A percentile compares a stretch with the other conserved stretches of the same genome.
Conservation (phyloP, 2,888 invertebrate species). For the Drosophila robusta region DNA sequence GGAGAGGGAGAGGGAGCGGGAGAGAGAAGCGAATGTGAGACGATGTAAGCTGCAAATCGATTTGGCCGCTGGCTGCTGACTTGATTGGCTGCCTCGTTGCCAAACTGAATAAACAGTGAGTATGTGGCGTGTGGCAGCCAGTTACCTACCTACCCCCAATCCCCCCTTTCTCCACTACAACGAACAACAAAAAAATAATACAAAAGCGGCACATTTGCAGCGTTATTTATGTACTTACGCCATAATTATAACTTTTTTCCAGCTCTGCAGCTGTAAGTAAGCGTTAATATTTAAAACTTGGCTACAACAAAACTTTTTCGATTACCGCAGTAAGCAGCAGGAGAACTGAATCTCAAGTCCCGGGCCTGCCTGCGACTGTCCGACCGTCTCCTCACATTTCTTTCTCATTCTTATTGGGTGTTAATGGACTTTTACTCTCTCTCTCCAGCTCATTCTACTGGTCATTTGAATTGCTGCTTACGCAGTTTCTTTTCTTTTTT, state of each 20-base stretch:
- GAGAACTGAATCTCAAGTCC: conserved; percentile 31
- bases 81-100: conserved; percentile 49
- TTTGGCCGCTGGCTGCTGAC: conserved; percentile 73
- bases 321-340: conserved; percentile 62
- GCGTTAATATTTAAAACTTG: conserved; percentile 80
- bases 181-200: background rate
- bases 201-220: conserved; percentile 51
- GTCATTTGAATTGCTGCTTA: conserved; percentile 79
- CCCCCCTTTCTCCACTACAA: background rate
- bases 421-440: conserved; percentile 68
- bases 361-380: conserved; percentile 18
- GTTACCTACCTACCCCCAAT: background rate
- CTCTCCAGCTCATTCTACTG: conserved; percentile 32
- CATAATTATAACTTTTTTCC: conserved; percentile 75
- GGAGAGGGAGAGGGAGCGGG: too few species aligned
- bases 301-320: conserved; percentile 75
- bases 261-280: conserved; percentile 73
- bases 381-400: conserved; percentile 30
- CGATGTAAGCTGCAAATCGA: conserved; percentile 72
- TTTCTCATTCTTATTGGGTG: conserved; percentile 79
- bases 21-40: conserved; percentile 11
- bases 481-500: conserved; percentile 39
- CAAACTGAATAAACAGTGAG: conserved; percentile 8
- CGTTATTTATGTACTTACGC: conserved; percentile 76
- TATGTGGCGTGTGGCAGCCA: conserved; percentile 38